phyloP scores from a whole-genome alignment of 1,140 invertebrate species.

The Lamellibrachia luymesi region DNA sequence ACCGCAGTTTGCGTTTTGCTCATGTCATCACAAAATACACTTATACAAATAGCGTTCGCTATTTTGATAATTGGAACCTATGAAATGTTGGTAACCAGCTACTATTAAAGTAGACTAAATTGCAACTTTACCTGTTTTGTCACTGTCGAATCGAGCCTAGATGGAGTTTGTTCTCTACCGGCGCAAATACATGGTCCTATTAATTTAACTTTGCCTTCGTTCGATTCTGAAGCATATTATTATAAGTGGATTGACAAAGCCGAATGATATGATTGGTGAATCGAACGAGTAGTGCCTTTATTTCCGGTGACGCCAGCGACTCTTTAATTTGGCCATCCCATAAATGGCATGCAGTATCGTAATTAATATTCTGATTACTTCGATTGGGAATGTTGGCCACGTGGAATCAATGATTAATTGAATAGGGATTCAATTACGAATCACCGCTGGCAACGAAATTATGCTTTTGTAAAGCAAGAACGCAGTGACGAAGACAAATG shows the following conservation, averaged over 20 bases:
- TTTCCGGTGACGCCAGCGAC: not conserved
- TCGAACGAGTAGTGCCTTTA: not conserved
- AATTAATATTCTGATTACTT: not conserved
- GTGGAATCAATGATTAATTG: not conserved
- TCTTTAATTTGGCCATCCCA: not conserved
- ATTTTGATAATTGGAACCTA: no score
- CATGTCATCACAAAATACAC: no score
- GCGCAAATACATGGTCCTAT: not conserved
- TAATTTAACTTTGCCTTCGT: not conserved
- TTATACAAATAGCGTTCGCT: no score
- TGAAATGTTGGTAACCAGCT: no score
- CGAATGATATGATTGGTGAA: not conserved
- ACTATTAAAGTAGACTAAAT: not conserved
- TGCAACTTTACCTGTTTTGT: not conserved
- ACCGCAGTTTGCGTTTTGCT: no score
- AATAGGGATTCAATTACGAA: not conserved
- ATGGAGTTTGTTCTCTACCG: not conserved
- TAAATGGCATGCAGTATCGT: not conserved
- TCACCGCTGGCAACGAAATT: not conserved
- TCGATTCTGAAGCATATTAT: not conserved
- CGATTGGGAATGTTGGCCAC: not conserved
- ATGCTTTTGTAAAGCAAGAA: not conserved
- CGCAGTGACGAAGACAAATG: not conserved
- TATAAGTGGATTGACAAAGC: not conserved
- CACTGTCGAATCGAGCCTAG: not conserved